Evolutionary conservation across 2,888 invertebrate species (phyloP), one percentile per base, ranked within the genome.

Genomic region (Megamerina dolium): DNA sequence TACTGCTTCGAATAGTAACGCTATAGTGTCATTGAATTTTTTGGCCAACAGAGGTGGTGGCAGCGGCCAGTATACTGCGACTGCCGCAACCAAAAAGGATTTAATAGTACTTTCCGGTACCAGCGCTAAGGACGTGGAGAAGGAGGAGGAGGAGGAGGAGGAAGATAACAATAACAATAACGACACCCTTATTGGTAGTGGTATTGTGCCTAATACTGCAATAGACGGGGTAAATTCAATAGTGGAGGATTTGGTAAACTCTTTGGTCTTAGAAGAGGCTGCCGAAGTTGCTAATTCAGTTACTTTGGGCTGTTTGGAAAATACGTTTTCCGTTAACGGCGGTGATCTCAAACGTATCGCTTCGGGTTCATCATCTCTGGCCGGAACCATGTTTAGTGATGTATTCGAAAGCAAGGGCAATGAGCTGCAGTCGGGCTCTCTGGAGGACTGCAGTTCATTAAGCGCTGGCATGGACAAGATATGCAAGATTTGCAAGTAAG

Each of bases 401-500:
- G 54, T 56, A 4, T 68, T 63, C 37, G 70, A 68, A 37, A 54
- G 54, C 26, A 65, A 63, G 27, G 63, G 63, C 18, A 60, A 58
- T 26, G 64, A 68, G 46, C 58, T 67, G 47, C 68, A 68, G 51
- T 65, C 67, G 16, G 55, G 57, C 20, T 55, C 65, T 4, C 58
- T 73, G 47, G 73, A 73, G 52, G 73, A 73, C 54, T 56, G 67
- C 30, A 64, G 69, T 34, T 60, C 66, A 19, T 58, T 60, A 35
- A 48, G 59, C 37, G 73, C 70, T 55, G 69, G 64, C 10, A 74
- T 76, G 64, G 78, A 80, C 55, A 79, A 78, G 69, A 76, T 76
- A 63, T 81, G 81, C 73, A 79, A 76, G 66, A 75, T 80, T 59
- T 81, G 81, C 79, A 78, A 77, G 80, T 80, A 60, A 76, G 78